Conservation (phyloP, 2,888 invertebrate genomes). For the Miltochrista miniata region DNA sequence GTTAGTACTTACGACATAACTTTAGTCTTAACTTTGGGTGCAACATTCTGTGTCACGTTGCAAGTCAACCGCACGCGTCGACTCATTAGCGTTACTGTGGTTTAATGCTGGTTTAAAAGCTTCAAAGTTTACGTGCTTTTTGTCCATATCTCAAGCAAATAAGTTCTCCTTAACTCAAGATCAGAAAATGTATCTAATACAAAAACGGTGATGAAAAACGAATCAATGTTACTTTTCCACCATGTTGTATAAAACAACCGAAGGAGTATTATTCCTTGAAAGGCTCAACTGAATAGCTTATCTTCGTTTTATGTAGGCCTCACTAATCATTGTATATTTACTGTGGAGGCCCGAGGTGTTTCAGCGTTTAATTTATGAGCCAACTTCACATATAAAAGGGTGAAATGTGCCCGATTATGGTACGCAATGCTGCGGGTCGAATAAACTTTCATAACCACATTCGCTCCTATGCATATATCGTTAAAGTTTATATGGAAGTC, state of each 20-base stretch:
- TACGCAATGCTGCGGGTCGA: slow-evolving; percentile 37
- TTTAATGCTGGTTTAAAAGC: slow-evolving; percentile 49
- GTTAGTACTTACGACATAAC: not conserved
- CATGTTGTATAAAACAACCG: too few relatives aligned
- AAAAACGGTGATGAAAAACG: too few relatives aligned
- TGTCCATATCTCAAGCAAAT: slow-evolving; percentile 2
- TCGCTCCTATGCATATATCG: slow-evolving; percentile 39
- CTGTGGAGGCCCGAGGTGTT: slow-evolving; percentile 37
- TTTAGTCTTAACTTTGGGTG: slow-evolving; percentile 26
- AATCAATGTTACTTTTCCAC: too few relatives aligned
- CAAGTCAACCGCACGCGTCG: slow-evolving; percentile 32
- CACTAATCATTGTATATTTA: slow-evolving; percentile 36
- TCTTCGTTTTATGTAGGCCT: slow-evolving; percentile 33
- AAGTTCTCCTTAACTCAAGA: not conserved
- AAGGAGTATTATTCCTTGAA: too few relatives aligned
- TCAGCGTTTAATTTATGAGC: slow-evolving; percentile 49
- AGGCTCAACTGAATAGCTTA: too few relatives aligned
- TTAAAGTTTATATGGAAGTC: not conserved
- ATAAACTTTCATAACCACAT: slow-evolving; percentile 43
- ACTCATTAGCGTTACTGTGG: slow-evolving; percentile 52
- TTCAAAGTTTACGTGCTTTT: slow-evolving; percentile 19
- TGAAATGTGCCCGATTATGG: slow-evolving; percentile 30
- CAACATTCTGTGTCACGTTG: slow-evolving; percentile 28
- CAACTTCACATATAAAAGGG: slow-evolving; percentile 56
- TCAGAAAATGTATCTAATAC: too few relatives aligned